Evolutionary conservation across 1,140 invertebrate genomes (phyloP).

Genomic region (Dryas iulia): DNA sequence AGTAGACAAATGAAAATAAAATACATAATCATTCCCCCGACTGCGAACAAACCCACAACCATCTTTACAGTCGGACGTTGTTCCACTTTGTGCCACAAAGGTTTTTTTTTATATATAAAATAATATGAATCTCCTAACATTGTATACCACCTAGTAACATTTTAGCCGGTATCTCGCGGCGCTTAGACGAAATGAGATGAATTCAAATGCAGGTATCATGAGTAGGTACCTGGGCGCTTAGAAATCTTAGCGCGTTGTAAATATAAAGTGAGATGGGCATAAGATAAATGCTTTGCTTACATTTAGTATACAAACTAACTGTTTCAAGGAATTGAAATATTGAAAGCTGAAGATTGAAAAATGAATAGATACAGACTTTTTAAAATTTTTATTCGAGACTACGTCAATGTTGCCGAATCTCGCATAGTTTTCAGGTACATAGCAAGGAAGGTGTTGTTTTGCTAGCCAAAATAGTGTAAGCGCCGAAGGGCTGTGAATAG

Average conservation of each 20-base stretch:
- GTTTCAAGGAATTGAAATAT: neutral
- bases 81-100: no score
- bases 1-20: no score
- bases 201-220: neutral
- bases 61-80: no score
- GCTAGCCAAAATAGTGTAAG: no score
- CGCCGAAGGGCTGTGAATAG: no score
- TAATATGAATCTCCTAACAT: neutral
- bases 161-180: neutral
- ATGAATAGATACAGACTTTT: neutral
- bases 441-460: no score
- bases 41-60: no score
- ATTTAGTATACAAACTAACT: neutral
- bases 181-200: conserved; percentile 1
- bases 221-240: neutral
- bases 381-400: no score
- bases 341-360: neutral
- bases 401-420: no score
- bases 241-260: neutral
- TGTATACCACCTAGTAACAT: neutral
- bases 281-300: neutral
- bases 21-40: no score
- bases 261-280: neutral
- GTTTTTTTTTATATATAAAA: no score
- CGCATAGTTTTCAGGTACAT: no score